phyloP scores from a whole-genome alignment of 2,113 vertebrate genomes.

The Pelecanoides urinatrix region DNA sequence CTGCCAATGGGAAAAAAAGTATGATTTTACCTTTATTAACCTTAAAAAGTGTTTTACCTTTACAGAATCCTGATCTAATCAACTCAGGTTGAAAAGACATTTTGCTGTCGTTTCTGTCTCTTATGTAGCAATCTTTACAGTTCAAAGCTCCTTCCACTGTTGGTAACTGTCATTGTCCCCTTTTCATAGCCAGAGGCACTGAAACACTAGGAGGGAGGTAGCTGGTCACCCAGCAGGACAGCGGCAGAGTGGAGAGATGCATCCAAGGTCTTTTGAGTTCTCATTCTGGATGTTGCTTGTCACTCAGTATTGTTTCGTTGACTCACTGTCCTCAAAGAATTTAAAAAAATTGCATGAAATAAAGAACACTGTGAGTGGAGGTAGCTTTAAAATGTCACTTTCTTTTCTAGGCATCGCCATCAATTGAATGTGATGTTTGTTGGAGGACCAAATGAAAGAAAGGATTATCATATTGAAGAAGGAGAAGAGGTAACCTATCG shows the following conservation, averaged over 20 bases:
- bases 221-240: neutral
- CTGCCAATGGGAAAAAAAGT: accelerated
- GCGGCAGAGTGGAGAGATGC: neutral
- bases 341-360: neutral
- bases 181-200: neutral
- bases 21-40: neutral
- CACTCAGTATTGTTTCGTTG: neutral
- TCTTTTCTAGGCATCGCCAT: conserved; percentile 74
- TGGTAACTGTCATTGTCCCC: neutral
- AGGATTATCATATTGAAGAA: conserved; percentile 97
- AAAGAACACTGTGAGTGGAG: neutral
- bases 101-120: neutral
- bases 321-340: neutral
- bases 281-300: neutral
- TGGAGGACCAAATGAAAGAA: conserved; percentile 92
- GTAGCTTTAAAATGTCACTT: neutral
- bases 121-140: neutral
- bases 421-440: conserved; percentile 96
- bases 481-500: conserved; percentile 91
- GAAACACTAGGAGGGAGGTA: neutral
- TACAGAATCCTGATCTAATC: neutral
- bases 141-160: neutral
- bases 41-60: neutral
- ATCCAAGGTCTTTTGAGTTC: neutral
- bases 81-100: neutral